Evolutionary conservation across 2,797 vertebrate genomes (phyloP), one percentile per base, ranked within the genome.

Genomic region (Peromyscus aztecus): DNA sequence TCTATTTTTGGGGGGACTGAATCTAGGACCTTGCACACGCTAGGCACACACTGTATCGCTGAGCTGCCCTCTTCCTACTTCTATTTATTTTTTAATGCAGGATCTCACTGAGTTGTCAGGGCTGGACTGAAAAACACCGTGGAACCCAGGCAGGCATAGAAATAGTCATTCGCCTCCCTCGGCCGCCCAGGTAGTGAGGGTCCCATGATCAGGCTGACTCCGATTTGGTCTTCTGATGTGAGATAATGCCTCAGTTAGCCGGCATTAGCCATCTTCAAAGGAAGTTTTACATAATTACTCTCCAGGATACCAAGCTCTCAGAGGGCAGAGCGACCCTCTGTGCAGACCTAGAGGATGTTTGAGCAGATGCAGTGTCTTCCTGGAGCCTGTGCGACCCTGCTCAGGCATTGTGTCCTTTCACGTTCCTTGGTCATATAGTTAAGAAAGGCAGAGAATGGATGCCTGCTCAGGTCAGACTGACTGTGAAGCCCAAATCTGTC

Each of bases 331-430:
- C 29, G 34, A 23, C 16, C 9, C 46, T 52, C 40, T 12, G 31
- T 10, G 37, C 4, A 24, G 13, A 2, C n/a, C 21, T 6, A 2
- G 10, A 31, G 11, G 16, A 12, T 46, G 61, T 59, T 21, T 29
- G 43, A 9, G 6, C 31, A 6, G 49, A 61, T 40, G 57, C 1
- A 0, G 1, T n/a, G 55, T 5, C 52, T 63, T 37, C 0, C 43
- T n/a, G 24, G 83, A 4, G 2, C 37, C 84, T 65, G 0, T 0
- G 1, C 65, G 88, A 49, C 11, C 37, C 27, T 40, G n/a, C 7
- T 88, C 1, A 1, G 55, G 46, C 57, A 2, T 14, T 86, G 78
- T 84, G 34, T 86, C 27, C 0, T 37, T 49, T 43, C 21, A 17
- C 23, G n/a, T 21, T 7, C 31, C 83, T 49, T 67, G 43, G n/a